Conservation (phyloP, 2,797 vertebrate genomes). For the Limnodromus scolopaceus region DNA sequence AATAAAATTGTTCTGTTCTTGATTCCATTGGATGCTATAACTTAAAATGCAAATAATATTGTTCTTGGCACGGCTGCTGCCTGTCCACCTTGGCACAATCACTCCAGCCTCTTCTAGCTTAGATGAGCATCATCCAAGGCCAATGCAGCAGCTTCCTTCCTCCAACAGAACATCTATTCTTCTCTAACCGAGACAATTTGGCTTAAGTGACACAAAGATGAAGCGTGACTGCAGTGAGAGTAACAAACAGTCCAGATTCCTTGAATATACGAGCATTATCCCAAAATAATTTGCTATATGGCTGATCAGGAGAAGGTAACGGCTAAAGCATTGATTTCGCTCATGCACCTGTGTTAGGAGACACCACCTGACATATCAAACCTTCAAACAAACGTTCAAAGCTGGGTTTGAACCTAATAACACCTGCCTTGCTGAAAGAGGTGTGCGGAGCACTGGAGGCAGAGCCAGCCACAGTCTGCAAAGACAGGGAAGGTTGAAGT, state of each 20-base stretch:
- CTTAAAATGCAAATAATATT: constrained; percentile 71
- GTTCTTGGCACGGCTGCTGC: constrained; percentile 56
- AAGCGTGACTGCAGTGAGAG: neutral
- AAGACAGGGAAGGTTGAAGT: neutral
- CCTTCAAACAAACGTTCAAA: neutral
- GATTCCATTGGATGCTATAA: constrained; percentile 50
- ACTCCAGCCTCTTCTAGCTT: neutral
- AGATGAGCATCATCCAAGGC: neutral
- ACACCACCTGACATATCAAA: neutral
- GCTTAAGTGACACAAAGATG: neutral
- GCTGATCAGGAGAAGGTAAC: neutral
- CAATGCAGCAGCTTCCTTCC: constrained; percentile 52
- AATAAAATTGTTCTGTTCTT: constrained; percentile 14
- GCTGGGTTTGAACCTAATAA: neutral
- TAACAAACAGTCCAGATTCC: neutral
- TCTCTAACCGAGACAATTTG: neutral
- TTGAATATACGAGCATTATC: neutral
- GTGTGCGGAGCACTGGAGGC: neutral
- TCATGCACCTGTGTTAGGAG: neutral
- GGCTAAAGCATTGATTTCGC: neutral
- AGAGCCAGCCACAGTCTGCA: neutral
- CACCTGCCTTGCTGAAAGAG: neutral
- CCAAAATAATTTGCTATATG: neutral
- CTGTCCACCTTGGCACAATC: neutral
- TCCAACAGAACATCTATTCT: constrained; percentile 19